Evolutionary conservation across 2,888 invertebrate genomes (phyloP), one percentile per base, ranked within the genome.

Genomic region (Byasa hedistus): DNA sequence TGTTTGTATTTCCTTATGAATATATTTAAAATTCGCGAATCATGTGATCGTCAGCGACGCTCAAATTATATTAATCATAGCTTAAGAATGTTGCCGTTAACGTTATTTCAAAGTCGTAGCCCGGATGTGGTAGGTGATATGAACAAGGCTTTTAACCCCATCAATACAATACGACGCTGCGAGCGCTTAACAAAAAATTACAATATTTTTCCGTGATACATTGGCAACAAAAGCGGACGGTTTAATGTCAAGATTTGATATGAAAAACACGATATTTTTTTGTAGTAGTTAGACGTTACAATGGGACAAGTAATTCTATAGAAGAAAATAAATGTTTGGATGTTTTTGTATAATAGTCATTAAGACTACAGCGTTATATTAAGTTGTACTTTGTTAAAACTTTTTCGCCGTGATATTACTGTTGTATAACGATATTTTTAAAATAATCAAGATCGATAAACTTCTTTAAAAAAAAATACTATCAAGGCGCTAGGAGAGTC

Each of bases 131-230:
- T 76, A 77, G n/a, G n/a, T n/a, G n/a, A 75, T 78, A 77, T 76
- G 74, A 81, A 81, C 80, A 76, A 80, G 84, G 81, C 81, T 79
- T 76, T 85, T 85, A 80, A 84, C 79, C 81, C 75, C 73, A 72
- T 72, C 76, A 73, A 72, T 76, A 74, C 75, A 48, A 48, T n/a
- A 19, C 19, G 19, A 76, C 77, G 75, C 22, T 22, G 23, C 22
- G 71, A 75, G 76, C 79, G 75, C 75, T 68, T 69, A 22, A 63
- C 61, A 73, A 70, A 82, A 84, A 83, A 82, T 80, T 48, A 65
- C 17, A 39, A 54, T 52, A n/a, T 61, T 61, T 66, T 44, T 48
- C n/a, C 12, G 19, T 48, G 48, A n/a, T 8, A 19, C 44, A 17
- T 5, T 19, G n/a, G 48, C n/a, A n/a, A 48, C 5, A 48, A 48